phyloP scores from a whole-genome alignment of 1,140 invertebrate genomes.

The Frieseomelitta varia region DNA sequence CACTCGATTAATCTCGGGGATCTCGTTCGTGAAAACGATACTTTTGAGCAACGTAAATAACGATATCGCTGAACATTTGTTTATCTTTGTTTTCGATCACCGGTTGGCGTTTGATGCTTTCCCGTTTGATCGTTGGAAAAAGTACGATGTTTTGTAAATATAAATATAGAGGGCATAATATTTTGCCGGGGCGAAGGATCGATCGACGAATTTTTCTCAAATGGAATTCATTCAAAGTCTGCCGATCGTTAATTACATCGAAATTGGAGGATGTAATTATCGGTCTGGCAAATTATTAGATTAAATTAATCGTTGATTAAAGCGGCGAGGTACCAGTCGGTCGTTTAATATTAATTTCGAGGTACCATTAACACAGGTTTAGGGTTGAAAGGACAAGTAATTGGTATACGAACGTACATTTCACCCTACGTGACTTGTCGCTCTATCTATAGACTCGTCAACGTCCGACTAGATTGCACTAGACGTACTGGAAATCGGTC shows the following conservation, averaged over 20 bases:
- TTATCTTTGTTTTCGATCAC: background rate
- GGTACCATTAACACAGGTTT: conserved; percentile 39
- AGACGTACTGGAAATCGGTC: conserved; percentile 15
- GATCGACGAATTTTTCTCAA: background rate
- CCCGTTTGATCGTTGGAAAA: background rate
- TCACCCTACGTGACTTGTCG: conserved; percentile 23
- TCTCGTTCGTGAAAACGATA: background rate
- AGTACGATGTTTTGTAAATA: background rate
- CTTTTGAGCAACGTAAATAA: background rate
- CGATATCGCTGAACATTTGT: background rate
- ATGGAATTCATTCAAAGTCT: background rate
- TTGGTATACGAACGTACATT: conserved; percentile 47
- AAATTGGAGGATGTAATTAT: conserved; percentile 44
- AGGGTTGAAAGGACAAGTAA: conserved; percentile 50
- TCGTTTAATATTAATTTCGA: conserved; percentile 46
- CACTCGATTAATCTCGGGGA: background rate
- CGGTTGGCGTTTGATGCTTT: background rate
- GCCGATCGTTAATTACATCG: conserved; percentile 21
- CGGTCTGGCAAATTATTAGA: conserved; percentile 35
- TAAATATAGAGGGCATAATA: background rate
- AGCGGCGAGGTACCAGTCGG: conserved; percentile 18
- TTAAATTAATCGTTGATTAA: conserved; percentile 56
- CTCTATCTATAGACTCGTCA: conserved; percentile 40
- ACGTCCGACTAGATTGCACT: background rate
- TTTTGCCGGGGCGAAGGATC: no score